phyloP scores from a whole-genome alignment of 2,888 invertebrate genomes.

The Tetropium fuscum region DNA sequence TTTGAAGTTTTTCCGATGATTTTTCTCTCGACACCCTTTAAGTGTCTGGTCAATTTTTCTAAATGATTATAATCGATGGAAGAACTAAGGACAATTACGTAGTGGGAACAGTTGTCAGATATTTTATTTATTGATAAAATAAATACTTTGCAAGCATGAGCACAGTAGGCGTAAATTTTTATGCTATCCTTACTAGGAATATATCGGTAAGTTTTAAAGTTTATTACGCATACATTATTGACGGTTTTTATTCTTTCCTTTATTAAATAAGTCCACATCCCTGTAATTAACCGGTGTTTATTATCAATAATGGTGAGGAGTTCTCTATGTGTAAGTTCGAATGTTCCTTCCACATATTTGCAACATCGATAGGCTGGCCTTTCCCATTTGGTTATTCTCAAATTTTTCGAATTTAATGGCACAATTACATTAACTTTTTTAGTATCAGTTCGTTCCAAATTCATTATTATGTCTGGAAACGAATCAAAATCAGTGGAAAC shows the following conservation, averaged over 20 bases:
- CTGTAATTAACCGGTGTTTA: neutral
- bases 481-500: neutral
- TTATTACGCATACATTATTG: slow-evolving; percentile 18
- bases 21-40: slow-evolving; percentile 19
- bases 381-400: slow-evolving; percentile 12
- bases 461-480: neutral
- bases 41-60: slow-evolving; percentile 8
- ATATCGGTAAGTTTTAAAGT: slow-evolving; percentile 21
- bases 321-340: slow-evolving; percentile 14
- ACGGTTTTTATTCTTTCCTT: slow-evolving; percentile 10
- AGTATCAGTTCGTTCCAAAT: neutral
- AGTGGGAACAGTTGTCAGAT: neutral
- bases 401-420: slow-evolving; percentile 10
- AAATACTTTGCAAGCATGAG: slow-evolving; percentile 21
- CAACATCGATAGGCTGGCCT: slow-evolving; percentile 3
- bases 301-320: slow-evolving; percentile 1
- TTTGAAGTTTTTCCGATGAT: slow-evolving; percentile 6
- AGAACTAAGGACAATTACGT: slow-evolving; percentile 14
- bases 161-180: slow-evolving; percentile 17
- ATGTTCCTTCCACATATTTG: slow-evolving; percentile 6
- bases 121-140: slow-evolving; percentile 5
- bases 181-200: slow-evolving; percentile 1
- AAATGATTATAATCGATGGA: slow-evolving; percentile 16
- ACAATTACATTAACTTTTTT: neutral
- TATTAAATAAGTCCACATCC: slow-evolving; percentile 15